Percentiles rank a stretch among this genome's conserved stretches.
Evolutionary conservation across 2,113 vertebrate genomes (phyloP).

Genomic region (Pseudopipra pipra): DNA sequence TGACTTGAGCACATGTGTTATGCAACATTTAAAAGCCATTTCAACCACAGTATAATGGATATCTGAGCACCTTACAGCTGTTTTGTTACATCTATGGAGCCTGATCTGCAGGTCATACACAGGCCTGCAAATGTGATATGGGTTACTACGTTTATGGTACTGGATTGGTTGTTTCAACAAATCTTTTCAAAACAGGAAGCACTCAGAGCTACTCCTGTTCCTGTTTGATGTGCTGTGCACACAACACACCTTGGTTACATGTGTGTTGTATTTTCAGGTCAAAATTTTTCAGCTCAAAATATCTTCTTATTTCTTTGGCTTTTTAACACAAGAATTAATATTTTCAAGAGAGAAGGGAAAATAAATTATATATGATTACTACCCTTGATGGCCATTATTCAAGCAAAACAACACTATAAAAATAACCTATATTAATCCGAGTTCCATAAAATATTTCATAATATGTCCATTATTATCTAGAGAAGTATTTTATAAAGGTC

Average conservation of each 20-base stretch:
- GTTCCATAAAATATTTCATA: conserved; percentile 26
- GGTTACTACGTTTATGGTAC: neutral
- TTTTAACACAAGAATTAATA: neutral
- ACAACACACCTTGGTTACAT: neutral
- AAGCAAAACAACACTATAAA: neutral
- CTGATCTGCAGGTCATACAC: neutral
- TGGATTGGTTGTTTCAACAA: neutral
- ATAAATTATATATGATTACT: neutral
- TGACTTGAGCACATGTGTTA: neutral
- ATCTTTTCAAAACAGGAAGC: neutral
- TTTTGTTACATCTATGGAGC: neutral
- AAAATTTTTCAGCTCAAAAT: neutral
- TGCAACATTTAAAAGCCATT: neutral
- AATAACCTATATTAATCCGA: neutral
- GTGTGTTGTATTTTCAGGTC: neutral
- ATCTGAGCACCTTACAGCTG: neutral
- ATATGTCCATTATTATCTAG: conserved; percentile 8
- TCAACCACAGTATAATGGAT: neutral
- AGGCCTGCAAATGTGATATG: neutral
- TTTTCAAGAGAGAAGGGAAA: neutral
- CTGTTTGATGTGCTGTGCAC: neutral
- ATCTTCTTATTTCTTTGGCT: neutral
- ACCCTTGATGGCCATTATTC: neutral
- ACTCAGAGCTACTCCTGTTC: neutral
- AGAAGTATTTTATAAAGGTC: conserved; percentile 9